A percentile compares a stretch with the other conserved stretches of the same genome.
phyloP scores from a whole-genome alignment of 1,140 invertebrate species.

The Papilio xuthus region DNA sequence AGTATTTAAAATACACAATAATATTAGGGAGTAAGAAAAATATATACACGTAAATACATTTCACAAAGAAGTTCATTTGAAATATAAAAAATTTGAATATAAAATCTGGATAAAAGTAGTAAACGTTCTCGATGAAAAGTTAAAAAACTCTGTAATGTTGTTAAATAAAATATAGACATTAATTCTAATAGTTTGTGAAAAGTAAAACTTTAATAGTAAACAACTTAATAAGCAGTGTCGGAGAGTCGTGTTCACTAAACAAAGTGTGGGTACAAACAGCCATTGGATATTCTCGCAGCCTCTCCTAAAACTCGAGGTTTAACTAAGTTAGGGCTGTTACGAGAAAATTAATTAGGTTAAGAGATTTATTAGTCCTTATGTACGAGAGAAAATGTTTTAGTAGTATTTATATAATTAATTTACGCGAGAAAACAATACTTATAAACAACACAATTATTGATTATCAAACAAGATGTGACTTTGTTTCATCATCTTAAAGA shows the following conservation, averaged over 20 bases:
- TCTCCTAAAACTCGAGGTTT: slow-evolving; percentile 30
- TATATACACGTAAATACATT: not conserved
- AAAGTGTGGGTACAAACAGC: slow-evolving; percentile 22
- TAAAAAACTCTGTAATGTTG: not conserved
- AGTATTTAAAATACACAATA: not conserved
- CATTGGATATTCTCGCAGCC: slow-evolving; percentile 23
- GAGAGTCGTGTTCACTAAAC: slow-evolving; percentile 15
- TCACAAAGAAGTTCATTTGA: not conserved
- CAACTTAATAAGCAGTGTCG: slow-evolving; percentile 21
- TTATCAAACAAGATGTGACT: not conserved
- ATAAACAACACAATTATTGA: not conserved
- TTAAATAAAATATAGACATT: not conserved
- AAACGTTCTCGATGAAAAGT: not conserved
- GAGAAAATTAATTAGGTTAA: slow-evolving; percentile 38
- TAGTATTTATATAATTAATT: slow-evolving; percentile 6
- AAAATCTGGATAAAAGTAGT: not conserved
- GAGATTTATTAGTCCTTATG: slow-evolving; percentile 29
- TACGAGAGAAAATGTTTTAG: slow-evolving; percentile 13
- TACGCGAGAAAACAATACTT: not conserved
- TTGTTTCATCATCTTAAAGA: not conserved
- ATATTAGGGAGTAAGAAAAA: not conserved
- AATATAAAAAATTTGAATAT: not conserved
- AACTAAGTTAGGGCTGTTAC: slow-evolving; percentile 35
- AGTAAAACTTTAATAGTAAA: not conserved
- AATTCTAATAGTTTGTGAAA: not conserved